Conservation (phyloP, 2,113 vertebrate genomes). For the Struthidea cinerea region DNA sequence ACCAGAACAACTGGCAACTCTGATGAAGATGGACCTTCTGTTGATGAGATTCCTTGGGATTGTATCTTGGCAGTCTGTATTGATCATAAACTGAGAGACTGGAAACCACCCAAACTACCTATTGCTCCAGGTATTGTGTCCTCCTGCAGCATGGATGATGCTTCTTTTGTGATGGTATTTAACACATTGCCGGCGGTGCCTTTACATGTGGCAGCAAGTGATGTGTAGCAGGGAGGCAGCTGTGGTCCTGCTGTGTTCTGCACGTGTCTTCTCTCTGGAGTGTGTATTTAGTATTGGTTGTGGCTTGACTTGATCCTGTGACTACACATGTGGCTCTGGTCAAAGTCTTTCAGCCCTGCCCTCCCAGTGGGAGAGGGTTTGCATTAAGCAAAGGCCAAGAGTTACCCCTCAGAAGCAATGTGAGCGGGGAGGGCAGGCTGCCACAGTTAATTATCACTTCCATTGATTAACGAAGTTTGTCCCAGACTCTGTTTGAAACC, state of each 20-base stretch:
- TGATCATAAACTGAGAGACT: conserved; percentile 90
- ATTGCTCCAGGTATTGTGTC: conserved; percentile 71
- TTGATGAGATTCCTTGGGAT: conserved; percentile 84
- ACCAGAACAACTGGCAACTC: neutral
- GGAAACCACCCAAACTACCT: conserved; percentile 74
- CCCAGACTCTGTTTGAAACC: neutral
- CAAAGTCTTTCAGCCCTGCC: neutral
- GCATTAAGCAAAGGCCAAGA: neutral
- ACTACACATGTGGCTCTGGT: neutral
- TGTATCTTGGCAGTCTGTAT: conserved; percentile 82
- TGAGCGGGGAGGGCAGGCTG: neutral
- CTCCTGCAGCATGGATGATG: neutral
- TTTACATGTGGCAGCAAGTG: neutral
- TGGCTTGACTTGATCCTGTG: neutral
- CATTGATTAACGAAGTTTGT: neutral
- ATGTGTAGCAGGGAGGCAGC: neutral
- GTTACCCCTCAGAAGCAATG: neutral
- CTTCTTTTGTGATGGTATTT: neutral
- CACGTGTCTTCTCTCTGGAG: neutral
- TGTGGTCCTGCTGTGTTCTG: neutral
- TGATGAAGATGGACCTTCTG: conserved; percentile 46
- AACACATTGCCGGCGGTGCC: neutral
- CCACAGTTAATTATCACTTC: neutral
- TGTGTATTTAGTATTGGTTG: neutral
- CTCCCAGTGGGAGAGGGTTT: neutral